These are phyloP conservation scores for Oceanodroma leucorhoa DNA, from an alignment of 2,797 vertebrate genomes.

Conservation along the genomic window DNA sequence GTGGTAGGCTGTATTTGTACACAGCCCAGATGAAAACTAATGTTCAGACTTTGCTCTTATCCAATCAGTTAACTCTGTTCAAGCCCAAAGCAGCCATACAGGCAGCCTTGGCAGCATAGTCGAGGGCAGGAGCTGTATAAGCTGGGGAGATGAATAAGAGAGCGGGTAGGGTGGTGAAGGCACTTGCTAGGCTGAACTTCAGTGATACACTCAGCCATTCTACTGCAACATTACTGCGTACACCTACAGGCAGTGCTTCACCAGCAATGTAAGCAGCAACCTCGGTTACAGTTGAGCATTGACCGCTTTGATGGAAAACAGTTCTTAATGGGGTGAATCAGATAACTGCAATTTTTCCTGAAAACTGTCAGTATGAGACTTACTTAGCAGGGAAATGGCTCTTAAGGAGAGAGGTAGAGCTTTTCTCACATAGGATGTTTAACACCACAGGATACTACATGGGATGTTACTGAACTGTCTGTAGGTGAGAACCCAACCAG, in stretches of 20 bases:
- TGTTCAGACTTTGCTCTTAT: not conserved
- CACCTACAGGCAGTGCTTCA: not conserved
- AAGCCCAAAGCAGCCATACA: not conserved
- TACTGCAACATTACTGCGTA: not conserved
- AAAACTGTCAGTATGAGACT: not conserved
- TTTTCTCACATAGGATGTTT: not conserved
- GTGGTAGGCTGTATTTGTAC: not conserved
- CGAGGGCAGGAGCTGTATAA: not conserved
- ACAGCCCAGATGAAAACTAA: not conserved
- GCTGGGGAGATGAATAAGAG: not conserved
- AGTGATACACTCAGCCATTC: not conserved
- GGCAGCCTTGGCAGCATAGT: not conserved
- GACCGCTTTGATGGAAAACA: not conserved
- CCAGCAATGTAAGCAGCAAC: not conserved
- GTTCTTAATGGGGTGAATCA: not conserved
- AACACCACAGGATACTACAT: not conserved
- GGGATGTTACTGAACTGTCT: not conserved
- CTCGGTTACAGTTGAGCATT: not conserved
- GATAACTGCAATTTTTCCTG: not conserved
- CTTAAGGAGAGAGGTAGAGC: not conserved
- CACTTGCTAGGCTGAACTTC: not conserved
- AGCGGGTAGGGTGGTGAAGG: not conserved
- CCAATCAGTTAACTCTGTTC: not conserved
- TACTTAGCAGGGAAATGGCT: not conserved
- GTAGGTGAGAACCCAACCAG: not conserved